phyloP scores from a whole-genome alignment of 2,113 vertebrate species.

The Ochotona curzoniae region DNA sequence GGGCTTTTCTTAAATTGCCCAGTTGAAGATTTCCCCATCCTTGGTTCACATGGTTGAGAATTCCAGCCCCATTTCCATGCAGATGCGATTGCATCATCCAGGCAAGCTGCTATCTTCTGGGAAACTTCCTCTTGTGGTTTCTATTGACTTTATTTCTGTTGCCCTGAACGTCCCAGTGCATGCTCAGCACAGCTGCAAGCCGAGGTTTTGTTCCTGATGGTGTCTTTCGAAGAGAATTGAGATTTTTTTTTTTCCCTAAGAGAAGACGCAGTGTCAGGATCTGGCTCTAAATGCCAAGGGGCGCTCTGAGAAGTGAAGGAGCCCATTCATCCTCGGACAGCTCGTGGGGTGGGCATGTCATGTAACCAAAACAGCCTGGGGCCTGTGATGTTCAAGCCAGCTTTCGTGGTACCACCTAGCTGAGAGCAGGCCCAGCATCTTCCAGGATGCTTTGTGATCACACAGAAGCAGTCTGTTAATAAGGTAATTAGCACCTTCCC shows the following conservation, averaged over 20 bases:
- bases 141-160: background rate
- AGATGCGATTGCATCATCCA: background rate
- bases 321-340: background rate
- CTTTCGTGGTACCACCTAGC: too few species aligned
- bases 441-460: conserved; percentile 8
- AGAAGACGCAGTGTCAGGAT: background rate
- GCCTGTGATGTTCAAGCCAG: background rate
- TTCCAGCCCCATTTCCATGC: background rate
- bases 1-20: background rate
- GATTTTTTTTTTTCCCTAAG: background rate
- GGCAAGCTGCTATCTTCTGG: background rate
- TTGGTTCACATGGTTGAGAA: background rate
- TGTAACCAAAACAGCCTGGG: too few species aligned
- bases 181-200: background rate
- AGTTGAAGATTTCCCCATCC: background rate
- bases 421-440: background rate
- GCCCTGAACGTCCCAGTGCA: too few species aligned
- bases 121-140: background rate
- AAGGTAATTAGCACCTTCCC: conserved; percentile 76
- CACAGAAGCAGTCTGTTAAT: conserved; percentile 65
- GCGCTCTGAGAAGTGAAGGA: background rate
- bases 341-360: too few species aligned
- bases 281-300: background rate
- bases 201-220: background rate
- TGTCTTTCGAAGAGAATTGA: background rate